Evolutionary conservation across 2,113 vertebrate species (phyloP), one percentile per base, ranked within the genome.

Genomic region (Bujurquina vittata): DNA sequence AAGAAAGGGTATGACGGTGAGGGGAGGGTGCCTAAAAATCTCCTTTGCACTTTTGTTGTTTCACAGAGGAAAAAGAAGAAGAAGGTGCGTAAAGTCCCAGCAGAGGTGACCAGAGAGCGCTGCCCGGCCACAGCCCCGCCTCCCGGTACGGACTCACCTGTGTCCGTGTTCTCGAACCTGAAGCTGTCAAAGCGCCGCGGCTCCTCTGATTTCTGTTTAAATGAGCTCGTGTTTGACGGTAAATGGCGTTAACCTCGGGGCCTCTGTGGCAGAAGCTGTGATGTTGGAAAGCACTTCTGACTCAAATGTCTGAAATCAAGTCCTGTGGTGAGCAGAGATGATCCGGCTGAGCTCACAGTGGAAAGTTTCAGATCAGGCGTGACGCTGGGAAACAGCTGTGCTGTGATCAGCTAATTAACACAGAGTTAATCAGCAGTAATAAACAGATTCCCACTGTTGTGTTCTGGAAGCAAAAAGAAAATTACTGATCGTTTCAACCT

Each of bases 1-100:
- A 35, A 22, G 22, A 58, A 20, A 0, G 2, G 43, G 5, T 17
- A 10, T 10, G 35, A 23, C 62, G 5, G n/a, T 2, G 37, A 67
- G 22, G 63, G 63, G 63, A 29, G 8, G 0, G 1, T 15, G 18
- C 5, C 26, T 18, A 49, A 49, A 67, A 49, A 8, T 31, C 54
- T 0, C 1, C 6, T 60, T 31, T 10, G 35, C 55, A 3, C 65
- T 10, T 69, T 62, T 77, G 54, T 85, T 20, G 14, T 84, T 84
- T 87, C 92, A 90, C 94, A 96, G 94, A 96, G 92, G 81, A 97
- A 95, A 83, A 97, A 75, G n/a, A 65, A 95, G 92, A 95, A 90
- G 77, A 96, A 95, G 78, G 63, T 79, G 0, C 91, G 72, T 40
- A 96, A 95, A 87, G 84, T 90, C 79, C 89, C 94, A 10, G 93